Evolutionary conservation across 2,113 vertebrate genomes (phyloP).

Genomic region (Halcyon malimbica): DNA sequence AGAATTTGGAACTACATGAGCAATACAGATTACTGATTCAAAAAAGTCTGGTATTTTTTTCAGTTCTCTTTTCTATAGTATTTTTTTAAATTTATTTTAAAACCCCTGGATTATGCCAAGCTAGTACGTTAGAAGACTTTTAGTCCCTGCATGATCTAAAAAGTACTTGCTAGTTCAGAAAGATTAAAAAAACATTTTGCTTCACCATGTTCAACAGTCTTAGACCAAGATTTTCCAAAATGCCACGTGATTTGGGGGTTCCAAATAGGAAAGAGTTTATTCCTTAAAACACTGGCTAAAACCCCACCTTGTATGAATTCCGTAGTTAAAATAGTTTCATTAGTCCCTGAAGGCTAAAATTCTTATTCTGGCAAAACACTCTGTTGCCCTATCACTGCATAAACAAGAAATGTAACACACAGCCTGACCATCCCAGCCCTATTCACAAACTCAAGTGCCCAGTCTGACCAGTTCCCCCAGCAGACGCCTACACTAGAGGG

Average conservation of each 20-base stretch:
- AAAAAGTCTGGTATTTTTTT: neutral
- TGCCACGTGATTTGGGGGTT: neutral
- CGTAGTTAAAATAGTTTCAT: neutral
- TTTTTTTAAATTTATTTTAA: neutral
- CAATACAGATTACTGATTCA: neutral
- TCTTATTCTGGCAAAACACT: neutral
- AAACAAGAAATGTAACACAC: neutral
- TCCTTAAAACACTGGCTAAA: neutral
- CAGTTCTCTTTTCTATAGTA: neutral
- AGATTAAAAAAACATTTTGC: neutral
- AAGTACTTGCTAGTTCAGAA: neutral
- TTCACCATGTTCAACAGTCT: neutral
- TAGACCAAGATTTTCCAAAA: neutral
- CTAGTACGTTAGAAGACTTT: neutral
- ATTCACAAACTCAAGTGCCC: neutral
- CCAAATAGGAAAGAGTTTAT: neutral
- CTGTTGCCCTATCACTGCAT: neutral
- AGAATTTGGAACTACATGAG: neutral
- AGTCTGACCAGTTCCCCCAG: neutral
- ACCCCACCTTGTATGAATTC: rapidly evolving
- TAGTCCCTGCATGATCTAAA: neutral
- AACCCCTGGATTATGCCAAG: neutral
- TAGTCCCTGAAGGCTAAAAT: neutral
- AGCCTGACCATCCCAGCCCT: neutral
- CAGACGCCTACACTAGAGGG: rapidly evolving